phyloP scores from a whole-genome alignment of 2,888 invertebrate genomes.

The Eupithecia subfuscata region DNA sequence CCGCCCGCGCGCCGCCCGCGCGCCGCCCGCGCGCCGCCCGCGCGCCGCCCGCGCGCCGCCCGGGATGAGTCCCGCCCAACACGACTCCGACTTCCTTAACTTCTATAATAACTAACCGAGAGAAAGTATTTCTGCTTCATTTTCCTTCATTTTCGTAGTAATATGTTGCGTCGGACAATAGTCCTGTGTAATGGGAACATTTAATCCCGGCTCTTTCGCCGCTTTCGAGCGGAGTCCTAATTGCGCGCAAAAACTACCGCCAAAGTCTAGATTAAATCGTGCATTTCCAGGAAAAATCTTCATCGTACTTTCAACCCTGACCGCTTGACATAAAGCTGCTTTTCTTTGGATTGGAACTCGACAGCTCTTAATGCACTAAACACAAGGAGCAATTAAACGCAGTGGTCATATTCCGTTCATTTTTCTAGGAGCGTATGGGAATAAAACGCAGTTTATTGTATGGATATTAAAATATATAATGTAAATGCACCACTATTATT shows the following conservation, averaged over 20 bases:
- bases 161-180: conserved; percentile 52
- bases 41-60: too few species aligned
- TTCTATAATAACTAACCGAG: conserved; percentile 23
- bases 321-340: conserved; percentile 19
- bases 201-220: conserved; percentile 69
- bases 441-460: conserved; percentile 7
- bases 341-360: conserved; percentile 32
- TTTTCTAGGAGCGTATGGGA: conserved; percentile 1
- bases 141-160: conserved; percentile 42
- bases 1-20: too few species aligned
- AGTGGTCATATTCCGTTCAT: conserved; percentile 59
- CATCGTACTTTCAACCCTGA: conserved; percentile 26
- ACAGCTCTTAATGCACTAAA: conserved; percentile 51
- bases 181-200: conserved; percentile 69
- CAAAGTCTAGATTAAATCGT: conserved; percentile 72
- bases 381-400: conserved; percentile 66
- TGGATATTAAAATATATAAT: background rate
- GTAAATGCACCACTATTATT: background rate
- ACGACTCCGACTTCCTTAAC: background rate
- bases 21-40: too few species aligned
- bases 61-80: background rate
- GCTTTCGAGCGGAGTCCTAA: conserved; percentile 67
- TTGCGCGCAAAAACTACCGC: conserved; percentile 70
- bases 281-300: conserved; percentile 47
- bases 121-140: conserved; percentile 36